Evolutionary conservation across 2,113 vertebrate genomes (phyloP).

Genomic region (Merops nubicus): DNA sequence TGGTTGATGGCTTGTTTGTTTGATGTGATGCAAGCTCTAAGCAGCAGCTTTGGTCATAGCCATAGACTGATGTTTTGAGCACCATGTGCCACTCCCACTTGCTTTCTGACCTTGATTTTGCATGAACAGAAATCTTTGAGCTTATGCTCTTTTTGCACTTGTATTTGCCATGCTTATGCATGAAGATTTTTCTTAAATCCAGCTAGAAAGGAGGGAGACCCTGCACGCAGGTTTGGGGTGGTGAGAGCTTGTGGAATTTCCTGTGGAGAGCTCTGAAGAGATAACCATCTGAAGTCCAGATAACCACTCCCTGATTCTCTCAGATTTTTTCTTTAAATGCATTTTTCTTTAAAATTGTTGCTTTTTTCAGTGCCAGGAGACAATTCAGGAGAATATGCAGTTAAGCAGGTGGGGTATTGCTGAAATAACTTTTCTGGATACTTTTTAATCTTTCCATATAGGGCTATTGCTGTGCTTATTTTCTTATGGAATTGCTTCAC

Average conservation of each 20-base stretch:
- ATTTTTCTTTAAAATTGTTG: neutral
- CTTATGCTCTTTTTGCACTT: neutral
- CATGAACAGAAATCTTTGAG: neutral
- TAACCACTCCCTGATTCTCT: neutral
- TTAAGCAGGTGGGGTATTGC: neutral
- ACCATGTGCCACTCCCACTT: neutral
- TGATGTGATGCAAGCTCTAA: neutral
- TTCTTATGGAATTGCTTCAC: neutral
- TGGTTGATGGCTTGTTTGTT: neutral
- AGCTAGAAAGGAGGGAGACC: neutral
- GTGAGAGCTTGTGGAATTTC: constrained; percentile 30
- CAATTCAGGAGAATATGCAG: neutral
- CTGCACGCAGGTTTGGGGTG: neutral
- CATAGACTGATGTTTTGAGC: neutral
- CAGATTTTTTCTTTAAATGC: neutral
- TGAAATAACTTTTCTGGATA: neutral
- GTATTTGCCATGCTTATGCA: neutral
- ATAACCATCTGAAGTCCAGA: constrained; percentile 39
- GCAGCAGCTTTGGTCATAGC: neutral
- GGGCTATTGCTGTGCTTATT: neutral
- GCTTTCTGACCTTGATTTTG: neutral
- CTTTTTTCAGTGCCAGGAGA: neutral
- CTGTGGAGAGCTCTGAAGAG: neutral
- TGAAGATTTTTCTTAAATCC: neutral
- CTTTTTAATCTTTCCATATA: neutral